A percentile compares a stretch with the other conserved stretches of the same genome.
phyloP scores from a whole-genome alignment of 2,888 invertebrate genomes.

The Liodrosophila aerea region DNA sequence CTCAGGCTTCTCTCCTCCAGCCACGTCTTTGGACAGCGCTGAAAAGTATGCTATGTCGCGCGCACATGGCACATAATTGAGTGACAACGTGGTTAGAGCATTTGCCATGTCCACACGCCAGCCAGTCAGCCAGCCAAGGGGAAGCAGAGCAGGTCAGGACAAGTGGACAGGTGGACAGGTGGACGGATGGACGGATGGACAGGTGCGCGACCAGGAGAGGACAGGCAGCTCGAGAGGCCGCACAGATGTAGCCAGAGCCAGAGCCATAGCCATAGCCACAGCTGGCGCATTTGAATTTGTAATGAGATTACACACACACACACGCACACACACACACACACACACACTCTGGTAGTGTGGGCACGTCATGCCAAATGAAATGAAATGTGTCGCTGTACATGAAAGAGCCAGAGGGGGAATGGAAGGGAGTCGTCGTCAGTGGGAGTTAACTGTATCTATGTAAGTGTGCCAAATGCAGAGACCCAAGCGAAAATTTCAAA shows the following conservation, averaged over 20 bases:
- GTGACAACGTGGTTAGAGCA: constrained; percentile 74
- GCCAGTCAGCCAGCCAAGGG: neutral
- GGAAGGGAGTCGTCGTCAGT: neutral
- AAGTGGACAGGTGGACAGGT: neutral
- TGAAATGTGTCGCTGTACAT: constrained; percentile 50
- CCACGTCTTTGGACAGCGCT: constrained; percentile 55
- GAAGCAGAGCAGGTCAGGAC: constrained; percentile 6
- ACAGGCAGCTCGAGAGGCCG: constrained; percentile 10
- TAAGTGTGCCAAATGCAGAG: constrained; percentile 48
- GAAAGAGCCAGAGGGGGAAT: neutral
- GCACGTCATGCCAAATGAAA: constrained; percentile 53
- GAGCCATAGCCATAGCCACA: constrained; percentile 31
- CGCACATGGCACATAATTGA: constrained; percentile 75
- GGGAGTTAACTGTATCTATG: neutral
- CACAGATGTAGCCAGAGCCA: neutral
- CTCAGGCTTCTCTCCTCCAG: neutral
- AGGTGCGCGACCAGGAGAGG: neutral
- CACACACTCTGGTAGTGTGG: constrained; percentile 1
- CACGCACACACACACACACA: neutral
- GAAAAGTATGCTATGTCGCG: constrained; percentile 68
- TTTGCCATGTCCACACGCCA: constrained; percentile 58
- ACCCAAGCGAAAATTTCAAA: constrained; percentile 38
- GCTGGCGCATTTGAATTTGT: constrained; percentile 71
- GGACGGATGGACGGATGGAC: neutral
- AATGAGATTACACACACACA: constrained; percentile 61